Base-by-base conservation (phyloP, 2,888 invertebrate genomes). In the Calephelis perditalis region DNA sequence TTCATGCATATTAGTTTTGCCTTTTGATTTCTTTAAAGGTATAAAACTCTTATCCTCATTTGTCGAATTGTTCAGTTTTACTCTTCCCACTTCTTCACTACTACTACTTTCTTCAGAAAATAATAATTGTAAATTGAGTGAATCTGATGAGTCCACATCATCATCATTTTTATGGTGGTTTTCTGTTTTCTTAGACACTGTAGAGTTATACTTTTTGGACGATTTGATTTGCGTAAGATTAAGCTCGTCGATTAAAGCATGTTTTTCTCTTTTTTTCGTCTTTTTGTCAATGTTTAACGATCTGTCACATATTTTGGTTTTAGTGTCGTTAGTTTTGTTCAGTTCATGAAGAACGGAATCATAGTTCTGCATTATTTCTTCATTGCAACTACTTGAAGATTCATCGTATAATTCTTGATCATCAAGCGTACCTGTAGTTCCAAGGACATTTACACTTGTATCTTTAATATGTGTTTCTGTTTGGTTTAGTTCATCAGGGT, bases 71-170 rank as follows among this genome's bases (percentile, higher is more conserved):
- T 59, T 63, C 70, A 44, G 58, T 65, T 45, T 63, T 71, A 43
- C 60, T 65, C 37, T 62, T 62, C 26, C 52, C 10, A 66, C 70
- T 8, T 72, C 66, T 45, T 74, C 76, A 71, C 76, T 77, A 57
- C 78, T 80, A 67, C 75, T 80, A 62, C 85, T 87, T 37, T 87
- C 84, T 70, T 88, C 87, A 63, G 84, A 77, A 67, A 89, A 86
- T 11, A 89, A 67, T 43, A 88, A 70, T 63, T 79, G 75, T 71
- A 89, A 73, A 67, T 85, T 80, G 65, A 86, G 83, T 11, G 81
- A 82, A 71, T 82, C 82, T 4, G 86, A 85, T 11, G 78, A 78
- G 46, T 76, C 77, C 57, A 71, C 71, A 62, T 76, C 77, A 40
- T 73, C 72, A 26, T 69, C 63, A 46, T 64, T 59, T 62, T 52